Evolutionary conservation across 2,888 invertebrate genomes (phyloP).

Genomic region (Erebia palarica): DNA sequence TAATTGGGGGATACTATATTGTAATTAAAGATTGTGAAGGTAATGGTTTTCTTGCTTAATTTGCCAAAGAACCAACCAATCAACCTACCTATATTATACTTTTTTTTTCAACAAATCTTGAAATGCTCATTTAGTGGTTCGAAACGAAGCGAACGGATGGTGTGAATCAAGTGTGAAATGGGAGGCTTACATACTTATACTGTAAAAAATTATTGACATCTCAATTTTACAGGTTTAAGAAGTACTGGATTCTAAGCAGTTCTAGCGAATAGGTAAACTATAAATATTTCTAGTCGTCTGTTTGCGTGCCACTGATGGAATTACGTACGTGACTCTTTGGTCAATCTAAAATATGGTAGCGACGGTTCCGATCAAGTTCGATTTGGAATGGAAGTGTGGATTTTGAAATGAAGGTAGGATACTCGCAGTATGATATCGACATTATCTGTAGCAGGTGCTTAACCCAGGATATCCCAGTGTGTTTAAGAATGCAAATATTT

Average conservation of each 20-base stretch:
- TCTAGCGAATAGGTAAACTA: neutral
- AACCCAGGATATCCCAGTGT: too few species aligned
- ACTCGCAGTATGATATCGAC: neutral
- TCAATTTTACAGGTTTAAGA: neutral
- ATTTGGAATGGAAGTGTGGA: neutral
- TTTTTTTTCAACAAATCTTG: too few species aligned
- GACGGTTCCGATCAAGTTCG: neutral
- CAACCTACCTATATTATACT: too few species aligned
- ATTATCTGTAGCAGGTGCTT: neutral
- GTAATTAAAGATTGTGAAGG: too few species aligned
- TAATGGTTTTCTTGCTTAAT: too few species aligned
- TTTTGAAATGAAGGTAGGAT: neutral
- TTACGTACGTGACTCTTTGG: conserved; percentile 20
- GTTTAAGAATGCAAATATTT: too few species aligned
- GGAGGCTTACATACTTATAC: neutral
- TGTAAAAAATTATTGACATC: neutral
- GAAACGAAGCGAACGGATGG: too few species aligned
- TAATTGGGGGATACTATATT: too few species aligned
- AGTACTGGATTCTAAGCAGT: neutral
- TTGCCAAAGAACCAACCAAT: too few species aligned
- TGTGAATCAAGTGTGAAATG: too few species aligned
- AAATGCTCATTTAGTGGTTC: too few species aligned
- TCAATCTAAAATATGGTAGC: conserved; percentile 6
- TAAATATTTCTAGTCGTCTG: conserved; percentile 15
- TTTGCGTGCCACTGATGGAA: conserved; percentile 12